Percentiles rank a stretch among this genome's conserved stretches.
Evolutionary conservation across 2,113 vertebrate genomes (phyloP).

Genomic region (Paraplagusia blochii): DNA sequence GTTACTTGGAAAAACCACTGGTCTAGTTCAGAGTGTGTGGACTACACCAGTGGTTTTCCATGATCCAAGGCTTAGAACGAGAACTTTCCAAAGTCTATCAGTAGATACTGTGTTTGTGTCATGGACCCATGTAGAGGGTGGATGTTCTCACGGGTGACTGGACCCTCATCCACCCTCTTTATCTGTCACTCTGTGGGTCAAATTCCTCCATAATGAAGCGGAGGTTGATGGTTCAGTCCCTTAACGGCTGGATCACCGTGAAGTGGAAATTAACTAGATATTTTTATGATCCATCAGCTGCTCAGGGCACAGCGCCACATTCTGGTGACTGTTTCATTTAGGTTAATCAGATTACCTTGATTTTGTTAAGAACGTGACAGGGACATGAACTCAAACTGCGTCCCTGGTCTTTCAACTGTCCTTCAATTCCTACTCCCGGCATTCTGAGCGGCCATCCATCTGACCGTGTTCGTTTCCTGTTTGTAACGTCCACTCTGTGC

Average conservation of each 20-base stretch:
- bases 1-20: too few species aligned
- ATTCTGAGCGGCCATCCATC: too few species aligned
- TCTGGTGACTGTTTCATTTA: too few species aligned
- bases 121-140: background rate
- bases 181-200: background rate
- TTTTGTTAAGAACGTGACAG: too few species aligned
- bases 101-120: background rate
- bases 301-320: background rate
- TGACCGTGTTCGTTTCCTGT: slow-evolving; percentile 3
- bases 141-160: background rate
- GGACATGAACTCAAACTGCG: too few species aligned
- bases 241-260: slow-evolving; percentile 45
- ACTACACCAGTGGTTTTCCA: too few species aligned
- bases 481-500: slow-evolving; percentile 1
- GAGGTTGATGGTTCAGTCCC: background rate
- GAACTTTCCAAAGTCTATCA: background rate
- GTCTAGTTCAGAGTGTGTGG: too few species aligned
- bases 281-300: slow-evolving; percentile 46
- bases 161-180: background rate
- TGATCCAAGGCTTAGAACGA: too few species aligned
- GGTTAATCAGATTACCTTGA: too few species aligned
- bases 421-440: too few species aligned
- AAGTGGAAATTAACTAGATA: slow-evolving; percentile 57
- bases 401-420: too few species aligned
- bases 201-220: background rate